These are phyloP conservation scores for Solea solea DNA, from an alignment of 2,113 vertebrate species.

Conservation along the genomic window DNA sequence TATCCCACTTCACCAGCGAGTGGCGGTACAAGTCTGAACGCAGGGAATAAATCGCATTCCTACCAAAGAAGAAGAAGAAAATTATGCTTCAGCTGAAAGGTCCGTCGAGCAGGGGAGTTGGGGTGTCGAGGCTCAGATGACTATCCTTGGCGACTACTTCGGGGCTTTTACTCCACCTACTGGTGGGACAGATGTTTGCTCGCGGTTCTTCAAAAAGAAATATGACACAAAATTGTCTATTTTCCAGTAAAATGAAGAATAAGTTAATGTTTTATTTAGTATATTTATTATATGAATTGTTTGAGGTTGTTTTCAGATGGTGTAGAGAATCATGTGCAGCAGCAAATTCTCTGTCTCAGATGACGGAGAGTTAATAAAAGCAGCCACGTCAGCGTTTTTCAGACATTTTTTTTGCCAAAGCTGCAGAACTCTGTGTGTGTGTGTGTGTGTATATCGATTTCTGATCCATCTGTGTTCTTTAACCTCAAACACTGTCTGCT, in stretches of 20 bases:
- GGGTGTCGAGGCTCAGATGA: no score
- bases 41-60: no score
- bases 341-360: constrained; percentile 52
- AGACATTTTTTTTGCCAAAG: constrained; percentile 68
- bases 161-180: no score
- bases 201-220: no score
- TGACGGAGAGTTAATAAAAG: constrained; percentile 54
- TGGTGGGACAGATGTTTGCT: no score
- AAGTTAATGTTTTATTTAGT: not conserved
- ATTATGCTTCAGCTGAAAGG: no score
- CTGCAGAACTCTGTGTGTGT: constrained; percentile 36
- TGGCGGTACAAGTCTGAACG: no score
- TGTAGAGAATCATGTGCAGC: constrained; percentile 53
- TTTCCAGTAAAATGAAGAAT: not conserved
- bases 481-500: constrained; percentile 70
- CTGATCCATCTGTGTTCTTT: constrained; percentile 73
- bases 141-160: no score
- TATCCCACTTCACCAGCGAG: no score
- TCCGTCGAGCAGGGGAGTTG: no score
- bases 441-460: constrained; percentile 69
- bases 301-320: not conserved
- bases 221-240: no score
- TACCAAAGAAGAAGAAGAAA: no score
- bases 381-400: constrained; percentile 66
- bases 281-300: not conserved